A percentile compares a stretch with the other conserved stretches of the same genome.
These are phyloP conservation scores for Ips typographus DNA, from an alignment of 1,140 invertebrate genomes.

Conservation along the genomic window DNA sequence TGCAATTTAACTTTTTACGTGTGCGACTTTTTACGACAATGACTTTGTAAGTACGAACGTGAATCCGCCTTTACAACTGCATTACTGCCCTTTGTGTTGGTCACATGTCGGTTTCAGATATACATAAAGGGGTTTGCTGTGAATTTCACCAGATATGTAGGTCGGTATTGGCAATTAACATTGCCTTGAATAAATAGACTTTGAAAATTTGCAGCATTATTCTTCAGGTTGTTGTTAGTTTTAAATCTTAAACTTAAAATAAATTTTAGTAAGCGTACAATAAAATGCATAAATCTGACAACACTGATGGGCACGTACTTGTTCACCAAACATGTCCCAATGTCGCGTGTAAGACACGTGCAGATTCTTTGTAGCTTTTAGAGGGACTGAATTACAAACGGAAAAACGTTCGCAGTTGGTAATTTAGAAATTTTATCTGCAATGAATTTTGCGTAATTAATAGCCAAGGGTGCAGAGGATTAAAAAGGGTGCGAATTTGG, in stretches of 20 bases:
- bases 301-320: constrained; percentile 11
- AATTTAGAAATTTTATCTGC: constrained; percentile 32
- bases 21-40: too few relatives aligned
- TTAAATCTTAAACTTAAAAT: not conserved
- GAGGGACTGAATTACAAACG: constrained; percentile 24
- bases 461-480: constrained; percentile 11
- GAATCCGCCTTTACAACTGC: constrained; percentile 7
- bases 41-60: too few relatives aligned
- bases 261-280: not conserved
- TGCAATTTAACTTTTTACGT: too few relatives aligned
- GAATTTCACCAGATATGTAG: not conserved
- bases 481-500: constrained; percentile 22
- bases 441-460: constrained; percentile 29
- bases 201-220: not conserved
- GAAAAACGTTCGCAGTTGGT: constrained; percentile 24
- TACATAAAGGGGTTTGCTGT: not conserved
- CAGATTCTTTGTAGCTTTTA: constrained; percentile 25
- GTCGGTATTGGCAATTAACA: not conserved
- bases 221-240: not conserved
- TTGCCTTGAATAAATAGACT: not conserved
- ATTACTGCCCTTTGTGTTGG: constrained; percentile 16
- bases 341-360: constrained; percentile 20
- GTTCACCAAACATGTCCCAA: constrained; percentile 18
- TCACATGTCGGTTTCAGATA: constrained; percentile 7
- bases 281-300: constrained; percentile 4